Evolutionary conservation across 2,113 vertebrate species (phyloP).

Genomic region (Apteryx owenii): DNA sequence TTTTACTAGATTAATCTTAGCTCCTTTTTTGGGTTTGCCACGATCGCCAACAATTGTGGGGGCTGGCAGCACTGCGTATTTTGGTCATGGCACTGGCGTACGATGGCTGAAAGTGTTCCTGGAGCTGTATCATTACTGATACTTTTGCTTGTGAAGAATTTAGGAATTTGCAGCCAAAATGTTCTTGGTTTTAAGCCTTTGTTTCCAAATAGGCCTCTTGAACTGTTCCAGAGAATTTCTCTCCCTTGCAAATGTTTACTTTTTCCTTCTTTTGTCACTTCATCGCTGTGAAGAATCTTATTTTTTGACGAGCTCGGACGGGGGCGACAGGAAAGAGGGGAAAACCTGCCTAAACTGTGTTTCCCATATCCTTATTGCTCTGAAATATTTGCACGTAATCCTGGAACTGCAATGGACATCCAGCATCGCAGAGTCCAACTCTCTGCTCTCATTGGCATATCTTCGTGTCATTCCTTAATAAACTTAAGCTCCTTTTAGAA

Average conservation of each 20-base stretch:
- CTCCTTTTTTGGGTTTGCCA: background rate
- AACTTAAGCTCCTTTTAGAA: background rate
- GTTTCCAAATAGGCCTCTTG: background rate
- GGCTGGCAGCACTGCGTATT: fast-evolving
- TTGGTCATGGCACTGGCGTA: background rate
- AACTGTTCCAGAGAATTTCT: no score
- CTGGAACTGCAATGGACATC: background rate
- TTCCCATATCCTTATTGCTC: background rate
- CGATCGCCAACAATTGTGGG: background rate
- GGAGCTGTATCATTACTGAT: background rate
- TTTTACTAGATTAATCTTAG: background rate
- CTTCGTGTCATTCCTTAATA: background rate
- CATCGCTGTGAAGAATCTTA: background rate
- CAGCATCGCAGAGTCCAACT: background rate
- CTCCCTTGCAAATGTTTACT: background rate
- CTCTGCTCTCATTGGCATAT: background rate
- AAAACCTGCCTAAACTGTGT: background rate
- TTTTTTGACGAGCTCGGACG: no score
- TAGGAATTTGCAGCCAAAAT: background rate
- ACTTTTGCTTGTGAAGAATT: background rate
- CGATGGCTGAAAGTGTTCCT: background rate
- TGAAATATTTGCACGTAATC: background rate
- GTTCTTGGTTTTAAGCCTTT: background rate
- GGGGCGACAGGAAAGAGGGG: background rate
- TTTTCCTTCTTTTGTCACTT: background rate